Evolutionary conservation across 2,797 vertebrate species (phyloP).

Genomic region (Megalops cyprinoides): DNA sequence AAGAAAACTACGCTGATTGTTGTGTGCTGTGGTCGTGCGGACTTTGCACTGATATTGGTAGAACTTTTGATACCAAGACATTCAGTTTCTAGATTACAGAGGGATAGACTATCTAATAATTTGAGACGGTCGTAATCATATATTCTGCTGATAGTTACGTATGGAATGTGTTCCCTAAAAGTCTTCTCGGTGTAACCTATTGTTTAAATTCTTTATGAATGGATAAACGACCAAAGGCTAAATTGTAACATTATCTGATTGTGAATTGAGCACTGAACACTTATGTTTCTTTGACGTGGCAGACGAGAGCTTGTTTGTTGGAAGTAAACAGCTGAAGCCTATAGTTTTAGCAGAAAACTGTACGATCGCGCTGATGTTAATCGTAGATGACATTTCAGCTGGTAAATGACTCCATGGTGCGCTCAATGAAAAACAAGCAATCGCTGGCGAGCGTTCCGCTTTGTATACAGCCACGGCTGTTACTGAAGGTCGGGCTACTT

Average conservation of each 20-base stretch:
- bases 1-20: neutral
- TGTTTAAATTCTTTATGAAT: no score
- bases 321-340: neutral
- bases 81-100: neutral
- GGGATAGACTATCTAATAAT: neutral
- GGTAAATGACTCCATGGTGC: neutral
- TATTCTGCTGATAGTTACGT: no score
- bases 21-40: neutral
- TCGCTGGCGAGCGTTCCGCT: neutral
- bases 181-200: neutral
- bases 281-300: neutral
- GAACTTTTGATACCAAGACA: neutral
- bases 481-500: neutral
- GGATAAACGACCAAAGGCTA: neutral
- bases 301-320: neutral
- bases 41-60: neutral
- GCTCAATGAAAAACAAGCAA: constrained; percentile 3
- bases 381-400: constrained; percentile 18
- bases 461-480: neutral
- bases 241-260: neutral
- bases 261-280: neutral
- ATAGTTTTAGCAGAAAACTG: constrained; percentile 11
- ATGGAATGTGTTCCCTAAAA: neutral
- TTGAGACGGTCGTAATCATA: neutral
- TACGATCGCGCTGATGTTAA: neutral